A percentile compares a stretch with the other conserved stretches of the same genome.
Evolutionary conservation across 2,113 vertebrate species (phyloP).

Genomic region (Zootoca vivipara): DNA sequence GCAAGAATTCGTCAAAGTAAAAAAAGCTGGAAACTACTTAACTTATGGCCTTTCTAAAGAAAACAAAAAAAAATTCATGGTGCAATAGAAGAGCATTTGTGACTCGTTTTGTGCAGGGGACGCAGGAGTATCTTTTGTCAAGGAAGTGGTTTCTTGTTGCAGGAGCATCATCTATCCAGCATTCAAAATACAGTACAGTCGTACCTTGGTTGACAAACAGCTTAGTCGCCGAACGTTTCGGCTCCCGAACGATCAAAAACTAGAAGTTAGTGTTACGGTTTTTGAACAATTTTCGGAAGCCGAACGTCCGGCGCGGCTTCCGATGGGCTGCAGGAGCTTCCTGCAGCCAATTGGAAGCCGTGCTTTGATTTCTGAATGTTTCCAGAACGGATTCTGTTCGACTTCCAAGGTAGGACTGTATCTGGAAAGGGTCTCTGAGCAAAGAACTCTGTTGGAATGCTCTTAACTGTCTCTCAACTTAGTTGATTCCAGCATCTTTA

Average conservation of each 20-base stretch:
- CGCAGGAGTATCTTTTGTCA: background rate
- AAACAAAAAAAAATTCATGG: background rate
- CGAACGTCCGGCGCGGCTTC: too few species aligned
- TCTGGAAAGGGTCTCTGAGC: background rate
- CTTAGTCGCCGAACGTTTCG: too few species aligned
- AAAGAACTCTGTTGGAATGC: background rate
- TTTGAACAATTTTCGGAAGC: too few species aligned
- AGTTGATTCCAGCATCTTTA: conserved; percentile 25
- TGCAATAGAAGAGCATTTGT: background rate
- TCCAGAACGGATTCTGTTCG: too few species aligned
- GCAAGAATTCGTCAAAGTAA: conserved; percentile 30
- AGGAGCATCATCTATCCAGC: background rate
- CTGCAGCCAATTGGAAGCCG: too few species aligned
- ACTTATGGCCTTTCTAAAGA: background rate
- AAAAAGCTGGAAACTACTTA: conserved; percentile 33
- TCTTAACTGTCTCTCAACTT: background rate
- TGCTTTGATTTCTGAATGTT: too few species aligned
- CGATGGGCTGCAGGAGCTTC: too few species aligned
- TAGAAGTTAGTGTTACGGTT: too few species aligned
- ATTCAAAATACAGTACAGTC: background rate
- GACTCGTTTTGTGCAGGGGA: background rate
- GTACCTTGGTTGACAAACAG: too few species aligned
- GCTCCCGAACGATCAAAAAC: too few species aligned
- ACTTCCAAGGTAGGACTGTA: background rate
- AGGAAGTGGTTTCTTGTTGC: background rate